Percentiles rank a stretch among this genome's conserved stretches.
These are phyloP conservation scores for Planococcus citri DNA, from an alignment of 1,140 invertebrate genomes.

Conservation along the genomic window DNA sequence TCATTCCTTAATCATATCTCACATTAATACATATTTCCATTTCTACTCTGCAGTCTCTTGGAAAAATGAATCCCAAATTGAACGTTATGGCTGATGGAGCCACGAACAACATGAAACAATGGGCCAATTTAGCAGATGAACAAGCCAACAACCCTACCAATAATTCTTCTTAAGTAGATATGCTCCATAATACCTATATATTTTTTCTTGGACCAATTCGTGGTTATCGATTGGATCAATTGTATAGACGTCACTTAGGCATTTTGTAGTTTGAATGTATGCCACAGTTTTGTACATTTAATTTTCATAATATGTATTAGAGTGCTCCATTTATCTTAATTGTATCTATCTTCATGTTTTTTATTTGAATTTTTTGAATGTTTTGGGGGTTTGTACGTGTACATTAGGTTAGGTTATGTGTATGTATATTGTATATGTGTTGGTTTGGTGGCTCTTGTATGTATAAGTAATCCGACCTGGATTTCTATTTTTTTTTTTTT, in stretches of 20 bases:
- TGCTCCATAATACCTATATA: background rate
- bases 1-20: too few species aligned
- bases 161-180: background rate
- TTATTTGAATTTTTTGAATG: too few species aligned
- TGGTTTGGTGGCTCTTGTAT: too few species aligned
- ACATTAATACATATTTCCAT: too few species aligned
- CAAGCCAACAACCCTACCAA: background rate
- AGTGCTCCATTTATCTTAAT: too few species aligned
- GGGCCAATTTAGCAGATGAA: constrained; percentile 30
- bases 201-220: background rate
- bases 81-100: constrained; percentile 36
- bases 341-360: too few species aligned
- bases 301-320: background rate
- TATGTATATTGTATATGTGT: too few species aligned
- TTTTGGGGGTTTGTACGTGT: too few species aligned
- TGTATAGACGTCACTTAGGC: too few species aligned
- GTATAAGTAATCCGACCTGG: too few species aligned
- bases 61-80: constrained; percentile 36
- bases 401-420: too few species aligned
- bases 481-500: background rate
- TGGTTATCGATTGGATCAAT: background rate
- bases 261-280: background rate
- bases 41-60: constrained; percentile 30
- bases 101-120: constrained; percentile 34
- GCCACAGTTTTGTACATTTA: background rate